Base-by-base conservation (phyloP, 1,140 invertebrate species). In the Drosophila arizonae region DNA sequence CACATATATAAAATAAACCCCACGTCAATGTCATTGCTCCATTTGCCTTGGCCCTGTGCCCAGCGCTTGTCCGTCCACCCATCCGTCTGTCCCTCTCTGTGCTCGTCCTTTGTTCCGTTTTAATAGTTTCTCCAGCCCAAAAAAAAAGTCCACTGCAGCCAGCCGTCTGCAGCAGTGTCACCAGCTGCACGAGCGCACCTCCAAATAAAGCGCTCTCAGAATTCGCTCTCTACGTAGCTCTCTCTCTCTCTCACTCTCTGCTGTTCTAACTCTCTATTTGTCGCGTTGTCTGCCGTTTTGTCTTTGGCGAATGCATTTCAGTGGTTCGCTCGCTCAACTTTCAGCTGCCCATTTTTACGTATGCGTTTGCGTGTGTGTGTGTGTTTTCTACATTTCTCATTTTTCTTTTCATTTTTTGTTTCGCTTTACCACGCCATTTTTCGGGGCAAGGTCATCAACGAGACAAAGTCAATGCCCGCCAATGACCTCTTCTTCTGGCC, bases 391-490 rank as follows among this genome's bases (percentile, higher is more conserved):
- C 66, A 26, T 57, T 46, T 48, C 21, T 55, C 26, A 10, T 52
- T 60, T 46, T 15, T 45, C n/a, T 45, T 54, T 61, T 52, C 51
- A 51, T 62, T 51, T 57, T 56, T 64, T 68, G 50, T 67, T 73
- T 46, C 46, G 58, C 57, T 72, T 82, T 81, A 75, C 72, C 75
- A 81, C 76, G 87, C 77, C 84, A 90, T 90, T 91, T 91, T 91
- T 90, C 86, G 90, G 90, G 90, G 90, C 90, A 91, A 91, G 90
- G 90, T 91, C 90, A 91, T 86, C 80, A 80, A 62, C 78, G 81
- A 90, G 90, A 91, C 86, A 88, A 88, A 91, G 90, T 91, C 90
- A 91, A 90, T 85, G 90, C 52, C 86, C 90, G 90, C 86, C 79
- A 88, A 81, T 91, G 87, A 91, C 90, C 90, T 90, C 90, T 90